These are phyloP conservation scores for Rhinoptilus africanus DNA, from an alignment of 2,113 vertebrate genomes.

Conservation along the genomic window DNA sequence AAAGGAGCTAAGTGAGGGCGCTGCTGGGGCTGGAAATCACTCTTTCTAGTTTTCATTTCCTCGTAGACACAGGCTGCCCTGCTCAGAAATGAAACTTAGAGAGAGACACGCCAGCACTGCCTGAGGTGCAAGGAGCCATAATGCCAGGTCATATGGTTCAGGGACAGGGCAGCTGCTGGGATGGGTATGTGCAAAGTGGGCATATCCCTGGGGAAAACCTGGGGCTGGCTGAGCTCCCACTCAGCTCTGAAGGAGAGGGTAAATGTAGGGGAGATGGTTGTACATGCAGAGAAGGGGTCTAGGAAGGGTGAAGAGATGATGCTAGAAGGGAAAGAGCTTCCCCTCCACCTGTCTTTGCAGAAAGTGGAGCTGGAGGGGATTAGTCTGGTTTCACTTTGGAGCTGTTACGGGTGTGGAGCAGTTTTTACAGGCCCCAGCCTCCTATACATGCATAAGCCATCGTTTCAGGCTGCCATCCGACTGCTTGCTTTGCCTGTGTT, in stretches of 20 bases:
- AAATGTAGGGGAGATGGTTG: background rate
- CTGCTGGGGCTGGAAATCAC: background rate
- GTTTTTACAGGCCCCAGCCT: background rate
- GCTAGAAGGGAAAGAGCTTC: background rate
- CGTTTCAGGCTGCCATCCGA: background rate
- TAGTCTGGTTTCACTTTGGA: background rate
- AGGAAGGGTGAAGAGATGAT: background rate
- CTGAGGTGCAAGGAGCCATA: background rate
- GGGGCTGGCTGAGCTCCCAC: background rate
- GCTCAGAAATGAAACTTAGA: conserved; percentile 57
- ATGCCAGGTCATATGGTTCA: rapidly evolving
- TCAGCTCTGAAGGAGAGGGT: background rate
- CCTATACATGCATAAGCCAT: background rate
- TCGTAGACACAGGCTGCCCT: background rate
- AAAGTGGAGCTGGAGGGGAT: background rate
- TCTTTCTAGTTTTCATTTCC: conserved; percentile 62
- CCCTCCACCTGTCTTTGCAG: background rate
- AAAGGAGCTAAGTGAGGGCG: background rate
- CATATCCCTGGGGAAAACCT: background rate
- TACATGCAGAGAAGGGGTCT: background rate
- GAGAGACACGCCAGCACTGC: background rate
- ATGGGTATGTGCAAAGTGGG: rapidly evolving
- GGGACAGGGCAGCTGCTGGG: background rate
- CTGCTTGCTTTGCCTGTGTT: background rate
- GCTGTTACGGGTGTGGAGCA: background rate